A percentile compares a stretch with the other conserved stretches of the same genome.
Conservation (phyloP, 2,113 vertebrate species). For the Ceratotherium simum region DNA sequence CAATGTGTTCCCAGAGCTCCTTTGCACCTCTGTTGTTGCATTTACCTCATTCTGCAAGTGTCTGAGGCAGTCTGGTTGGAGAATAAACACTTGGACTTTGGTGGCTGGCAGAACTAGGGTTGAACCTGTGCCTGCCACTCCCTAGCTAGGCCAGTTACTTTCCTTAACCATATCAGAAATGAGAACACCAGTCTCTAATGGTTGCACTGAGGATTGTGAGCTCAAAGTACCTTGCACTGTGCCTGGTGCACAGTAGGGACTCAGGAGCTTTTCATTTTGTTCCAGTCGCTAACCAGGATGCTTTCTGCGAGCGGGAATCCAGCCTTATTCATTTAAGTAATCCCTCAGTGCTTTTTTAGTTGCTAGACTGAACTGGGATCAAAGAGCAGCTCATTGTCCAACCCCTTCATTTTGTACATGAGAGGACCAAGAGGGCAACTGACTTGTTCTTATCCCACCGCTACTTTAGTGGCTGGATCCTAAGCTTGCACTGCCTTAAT, state of each 20-base stretch:
- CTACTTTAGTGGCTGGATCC: background rate
- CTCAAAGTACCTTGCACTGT: background rate
- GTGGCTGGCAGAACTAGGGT: background rate
- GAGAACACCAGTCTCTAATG: background rate
- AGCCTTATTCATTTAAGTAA: conserved; percentile 42
- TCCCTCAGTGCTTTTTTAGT: conserved; percentile 12
- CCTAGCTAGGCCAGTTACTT: background rate
- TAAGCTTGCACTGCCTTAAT: background rate
- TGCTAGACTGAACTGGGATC: conserved; percentile 39
- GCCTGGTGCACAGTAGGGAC: background rate
- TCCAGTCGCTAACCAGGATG: background rate
- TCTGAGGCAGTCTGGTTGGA: background rate
- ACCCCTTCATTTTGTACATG: background rate
- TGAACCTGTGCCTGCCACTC: background rate
- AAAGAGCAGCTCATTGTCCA: conserved; percentile 39
- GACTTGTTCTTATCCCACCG: background rate
- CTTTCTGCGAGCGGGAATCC: background rate
- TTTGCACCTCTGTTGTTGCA: background rate
- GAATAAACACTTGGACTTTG: background rate
- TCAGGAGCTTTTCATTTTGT: background rate
- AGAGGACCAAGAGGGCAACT: conserved; percentile 2
- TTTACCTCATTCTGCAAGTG: background rate
- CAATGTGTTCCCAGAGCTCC: background rate
- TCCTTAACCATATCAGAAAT: background rate
- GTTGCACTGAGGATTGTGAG: background rate